Base-by-base conservation (phyloP, 1,140 invertebrate genomes). In the Trichoplusia ni region DNA sequence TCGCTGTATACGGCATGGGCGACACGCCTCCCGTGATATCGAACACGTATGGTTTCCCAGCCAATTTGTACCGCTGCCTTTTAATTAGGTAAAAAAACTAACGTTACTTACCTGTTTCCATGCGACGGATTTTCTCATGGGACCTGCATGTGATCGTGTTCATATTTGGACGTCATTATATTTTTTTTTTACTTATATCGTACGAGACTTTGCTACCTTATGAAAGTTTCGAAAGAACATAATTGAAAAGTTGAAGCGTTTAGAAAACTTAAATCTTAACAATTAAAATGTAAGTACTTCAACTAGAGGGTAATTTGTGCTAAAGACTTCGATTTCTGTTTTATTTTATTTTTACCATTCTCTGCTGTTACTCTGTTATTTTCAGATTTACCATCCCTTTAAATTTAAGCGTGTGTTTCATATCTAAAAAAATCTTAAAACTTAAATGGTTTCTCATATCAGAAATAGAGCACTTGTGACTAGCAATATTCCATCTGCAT, bases 21-120 rank as follows among this genome's bases (percentile, higher is more conserved):
- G 14, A 31, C 46, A 29, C 46, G 14, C 14, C 14, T 31, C 46
- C 14, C 35, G 23, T 21, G 38, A 44, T 29, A 44, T 16, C 23
- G 42, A 49, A 49, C 25, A 18, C 46, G 25, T 31, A 47, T 16
- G n/a, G 9, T 11, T 56, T 64, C 40, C 38, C 61, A 56, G 14
- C 49, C 61, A 56, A 56, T 64, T 56, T 56, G 61, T 64, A 44
- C 51, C 8, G 31, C 9, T 29, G 14, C 1, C 19, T 56, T 35
- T 46, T 53, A 63, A 63, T 63, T 42, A 63, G 37, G 27, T 38
- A 60, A 38, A 51, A 63, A 63, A 51, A 63, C 23, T 33, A 63
- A 51, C 59, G 42, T 16, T 42, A 42, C 21, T 40, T 47, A 49
- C 46, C 47, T 21, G 47, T 53, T 51, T 63, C 21, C 47, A 54